A percentile compares a stretch with the other conserved stretches of the same genome.
These are phyloP conservation scores for Pachyseris speciosa DNA, from an alignment of 64 coral and sea anemone species.

Conservation along the genomic window DNA sequence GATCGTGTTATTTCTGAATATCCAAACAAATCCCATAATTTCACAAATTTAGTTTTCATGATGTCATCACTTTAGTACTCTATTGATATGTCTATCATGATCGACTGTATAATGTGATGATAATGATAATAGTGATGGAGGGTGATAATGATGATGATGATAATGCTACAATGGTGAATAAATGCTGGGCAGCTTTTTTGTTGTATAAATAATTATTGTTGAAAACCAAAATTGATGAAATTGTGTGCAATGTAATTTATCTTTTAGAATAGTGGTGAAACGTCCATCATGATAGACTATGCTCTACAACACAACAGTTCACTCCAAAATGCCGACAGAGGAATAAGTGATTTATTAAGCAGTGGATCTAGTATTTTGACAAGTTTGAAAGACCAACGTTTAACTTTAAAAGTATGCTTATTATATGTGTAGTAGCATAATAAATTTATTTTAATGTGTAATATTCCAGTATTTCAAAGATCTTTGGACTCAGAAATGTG, in stretches of 20 bases:
- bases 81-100: background rate
- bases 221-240: background rate
- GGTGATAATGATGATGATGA: background rate
- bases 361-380: slow-evolving; percentile 96
- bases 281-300: slow-evolving; percentile 98
- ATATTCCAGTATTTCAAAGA: too few relatives aligned
- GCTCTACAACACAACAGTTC: slow-evolving; percentile 95
- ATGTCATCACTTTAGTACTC: too few relatives aligned
- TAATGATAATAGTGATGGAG: too few relatives aligned
- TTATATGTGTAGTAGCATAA: background rate
- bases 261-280: slow-evolving; percentile 91
- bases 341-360: slow-evolving; percentile 85
- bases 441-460: background rate
- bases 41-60: too few relatives aligned
- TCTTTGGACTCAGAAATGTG: too few relatives aligned
- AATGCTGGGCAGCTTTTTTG: background rate
- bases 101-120: background rate
- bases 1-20: too few relatives aligned
- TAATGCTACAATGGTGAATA: background rate
- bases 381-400: slow-evolving; percentile 83
- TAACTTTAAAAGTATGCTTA: slow-evolving; percentile 75
- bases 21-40: too few relatives aligned
- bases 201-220: too few relatives aligned
- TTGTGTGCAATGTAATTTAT: background rate
- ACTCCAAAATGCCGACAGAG: slow-evolving; percentile 87